These are phyloP conservation scores for Heterotis niloticus DNA, from an alignment of 2,113 vertebrate genomes.

Conservation along the genomic window DNA sequence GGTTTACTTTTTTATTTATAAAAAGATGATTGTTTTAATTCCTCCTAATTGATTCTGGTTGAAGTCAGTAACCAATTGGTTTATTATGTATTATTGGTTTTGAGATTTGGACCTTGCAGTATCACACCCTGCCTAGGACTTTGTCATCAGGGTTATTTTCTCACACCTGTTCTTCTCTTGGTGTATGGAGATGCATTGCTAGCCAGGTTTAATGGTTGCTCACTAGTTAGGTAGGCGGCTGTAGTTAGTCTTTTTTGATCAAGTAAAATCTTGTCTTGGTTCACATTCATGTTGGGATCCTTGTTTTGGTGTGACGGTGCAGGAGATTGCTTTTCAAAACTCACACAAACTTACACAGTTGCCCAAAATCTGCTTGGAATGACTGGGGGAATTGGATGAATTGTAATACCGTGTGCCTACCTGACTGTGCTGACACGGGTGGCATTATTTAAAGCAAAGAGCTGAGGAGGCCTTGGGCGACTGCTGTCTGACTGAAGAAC, in stretches of 20 bases:
- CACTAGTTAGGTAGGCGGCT: not conserved
- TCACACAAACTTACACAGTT: not conserved
- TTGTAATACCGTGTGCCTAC: constrained; percentile 64
- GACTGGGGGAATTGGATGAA: constrained; percentile 51
- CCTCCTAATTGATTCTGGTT: not conserved
- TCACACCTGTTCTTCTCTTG: not conserved
- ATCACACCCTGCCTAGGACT: not conserved
- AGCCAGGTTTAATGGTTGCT: not conserved
- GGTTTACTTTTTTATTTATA: no score
- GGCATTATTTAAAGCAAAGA: constrained; percentile 63
- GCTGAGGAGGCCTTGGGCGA: constrained; percentile 67
- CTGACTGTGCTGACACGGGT: constrained; percentile 62
- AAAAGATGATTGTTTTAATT: not conserved
- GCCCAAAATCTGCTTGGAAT: not conserved
- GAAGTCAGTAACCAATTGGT: not conserved
- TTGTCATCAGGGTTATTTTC: not conserved
- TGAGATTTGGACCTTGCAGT: not conserved
- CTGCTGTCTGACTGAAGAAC: constrained; percentile 53
- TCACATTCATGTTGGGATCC: not conserved
- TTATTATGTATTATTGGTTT: no score
- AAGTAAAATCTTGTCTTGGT: not conserved
- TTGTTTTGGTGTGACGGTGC: not conserved
- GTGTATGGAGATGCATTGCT: not conserved
- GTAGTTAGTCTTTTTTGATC: not conserved
- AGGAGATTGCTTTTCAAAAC: not conserved